phyloP scores from a whole-genome alignment of 2,888 invertebrate species.

The Acronicta aceris region DNA sequence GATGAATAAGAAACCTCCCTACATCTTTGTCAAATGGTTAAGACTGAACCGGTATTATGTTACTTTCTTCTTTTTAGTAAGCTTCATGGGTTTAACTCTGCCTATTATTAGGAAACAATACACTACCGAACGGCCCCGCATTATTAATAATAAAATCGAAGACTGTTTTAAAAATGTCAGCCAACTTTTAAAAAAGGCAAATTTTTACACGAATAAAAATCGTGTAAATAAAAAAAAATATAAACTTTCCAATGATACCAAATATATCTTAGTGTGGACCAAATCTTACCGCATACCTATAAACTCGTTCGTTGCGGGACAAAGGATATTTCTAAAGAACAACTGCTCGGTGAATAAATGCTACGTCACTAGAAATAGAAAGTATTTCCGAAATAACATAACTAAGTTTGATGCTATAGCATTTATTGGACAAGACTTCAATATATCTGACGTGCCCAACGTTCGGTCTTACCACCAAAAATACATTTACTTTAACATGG shows the following conservation, averaged over 20 bases:
- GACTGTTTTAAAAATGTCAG: slow-evolving; percentile 74
- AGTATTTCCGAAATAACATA: slow-evolving; percentile 60
- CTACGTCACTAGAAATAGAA: slow-evolving; percentile 70
- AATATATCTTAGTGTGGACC: slow-evolving; percentile 80
- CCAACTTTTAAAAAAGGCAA: no score
- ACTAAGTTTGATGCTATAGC: slow-evolving; percentile 76
- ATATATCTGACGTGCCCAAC: slow-evolving; percentile 62
- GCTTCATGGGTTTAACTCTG: slow-evolving; percentile 64
- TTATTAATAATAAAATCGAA: slow-evolving; percentile 62
- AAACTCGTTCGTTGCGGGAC: slow-evolving; percentile 70
- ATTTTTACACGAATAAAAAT: slow-evolving; percentile 72
- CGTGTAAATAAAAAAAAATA: slow-evolving; percentile 69
- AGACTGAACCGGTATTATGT: slow-evolving; percentile 31
- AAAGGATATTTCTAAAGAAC: slow-evolving; percentile 72
- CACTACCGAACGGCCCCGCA: slow-evolving; percentile 42
- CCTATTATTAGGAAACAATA: slow-evolving; percentile 71
- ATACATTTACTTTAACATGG: slow-evolving; percentile 80
- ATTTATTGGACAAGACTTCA: slow-evolving; percentile 76
- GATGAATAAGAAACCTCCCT: slow-evolving; percentile 60
- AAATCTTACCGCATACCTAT: slow-evolving; percentile 69
- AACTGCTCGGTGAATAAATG: slow-evolving; percentile 78
- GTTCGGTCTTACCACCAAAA: slow-evolving; percentile 72
- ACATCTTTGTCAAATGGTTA: no score
- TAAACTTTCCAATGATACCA: slow-evolving; percentile 69
- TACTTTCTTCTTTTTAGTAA: slow-evolving; percentile 65